Evolutionary conservation across 2,113 vertebrate genomes (phyloP).

Genomic region (Apaloderma vittatum): DNA sequence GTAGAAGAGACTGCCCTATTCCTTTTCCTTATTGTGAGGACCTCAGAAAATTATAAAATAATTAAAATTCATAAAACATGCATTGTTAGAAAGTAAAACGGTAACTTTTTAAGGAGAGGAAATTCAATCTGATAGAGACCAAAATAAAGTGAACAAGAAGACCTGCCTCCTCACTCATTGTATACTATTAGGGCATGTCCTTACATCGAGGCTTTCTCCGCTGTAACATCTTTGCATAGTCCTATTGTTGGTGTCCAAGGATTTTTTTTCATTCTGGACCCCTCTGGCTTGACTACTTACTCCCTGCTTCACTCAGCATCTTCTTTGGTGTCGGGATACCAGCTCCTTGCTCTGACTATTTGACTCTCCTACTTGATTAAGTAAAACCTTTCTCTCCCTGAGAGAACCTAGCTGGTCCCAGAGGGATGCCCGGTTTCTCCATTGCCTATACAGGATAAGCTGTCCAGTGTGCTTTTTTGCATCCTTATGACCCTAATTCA

Average conservation of each 20-base stretch:
- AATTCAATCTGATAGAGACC: not conserved
- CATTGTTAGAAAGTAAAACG: not conserved
- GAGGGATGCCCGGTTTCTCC: not conserved
- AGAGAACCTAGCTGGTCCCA: not conserved
- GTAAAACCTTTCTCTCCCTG: not conserved
- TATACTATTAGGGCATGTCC: not conserved
- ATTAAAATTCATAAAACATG: not conserved
- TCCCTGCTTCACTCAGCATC: not conserved
- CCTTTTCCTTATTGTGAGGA: not conserved
- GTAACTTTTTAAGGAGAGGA: not conserved
- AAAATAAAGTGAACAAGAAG: not conserved
- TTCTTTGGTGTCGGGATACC: not conserved
- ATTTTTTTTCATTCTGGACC: not conserved
- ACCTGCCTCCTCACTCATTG: not conserved
- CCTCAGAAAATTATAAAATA: not conserved
- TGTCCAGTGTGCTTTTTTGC: not conserved
- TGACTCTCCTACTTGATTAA: not conserved
- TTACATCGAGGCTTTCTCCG: not conserved
- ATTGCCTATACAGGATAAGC: not conserved
- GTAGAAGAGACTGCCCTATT: not conserved
- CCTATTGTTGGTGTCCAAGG: not conserved
- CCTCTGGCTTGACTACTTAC: not conserved
- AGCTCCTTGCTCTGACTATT: not conserved
- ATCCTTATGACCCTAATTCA: not conserved
- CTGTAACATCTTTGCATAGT: not conserved